Conservation (phyloP, 1,140 invertebrate species). For the Trichogramma pretiosum region DNA sequence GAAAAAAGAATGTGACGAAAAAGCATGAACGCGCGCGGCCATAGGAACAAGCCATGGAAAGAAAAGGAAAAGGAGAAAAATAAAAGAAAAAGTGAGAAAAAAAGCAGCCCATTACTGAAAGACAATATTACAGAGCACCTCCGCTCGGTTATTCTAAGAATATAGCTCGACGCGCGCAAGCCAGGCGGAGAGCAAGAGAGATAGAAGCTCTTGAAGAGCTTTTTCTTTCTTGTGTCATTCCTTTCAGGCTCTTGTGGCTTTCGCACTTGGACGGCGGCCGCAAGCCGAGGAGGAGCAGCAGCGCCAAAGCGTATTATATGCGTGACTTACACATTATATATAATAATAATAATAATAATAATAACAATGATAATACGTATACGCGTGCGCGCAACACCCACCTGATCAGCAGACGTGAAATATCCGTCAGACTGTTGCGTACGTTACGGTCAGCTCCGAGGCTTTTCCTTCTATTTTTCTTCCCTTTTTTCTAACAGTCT, state of each 20-base stretch:
- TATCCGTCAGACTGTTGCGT: not conserved
- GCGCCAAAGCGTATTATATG: no score
- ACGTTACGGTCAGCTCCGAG: no score
- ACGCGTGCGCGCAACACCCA: not conserved
- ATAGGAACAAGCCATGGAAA: not conserved
- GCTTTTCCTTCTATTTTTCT: not conserved
- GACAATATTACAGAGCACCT: constrained; percentile 10
- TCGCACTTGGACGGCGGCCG: no score
- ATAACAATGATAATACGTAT: no score
- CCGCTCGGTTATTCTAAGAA: constrained; percentile 18
- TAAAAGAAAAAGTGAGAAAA: not conserved
- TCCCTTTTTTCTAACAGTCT: not conserved
- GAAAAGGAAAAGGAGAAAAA: not conserved
- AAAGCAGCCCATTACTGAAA: constrained; percentile 13
- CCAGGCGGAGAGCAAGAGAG: no score
- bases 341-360: no score
- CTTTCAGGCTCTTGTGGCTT: constrained; percentile 1
- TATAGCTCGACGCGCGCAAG: constrained; percentile 14
- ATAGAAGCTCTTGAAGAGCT: constrained; percentile 8
- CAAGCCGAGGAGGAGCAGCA: no score
- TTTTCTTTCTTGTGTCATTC: constrained; percentile 5
- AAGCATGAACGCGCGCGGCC: no score
- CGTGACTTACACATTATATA: no score
- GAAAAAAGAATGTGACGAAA: not conserved
- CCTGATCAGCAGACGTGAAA: not conserved